phyloP scores from a whole-genome alignment of 2,113 vertebrate species.

The Caracal caracal region DNA sequence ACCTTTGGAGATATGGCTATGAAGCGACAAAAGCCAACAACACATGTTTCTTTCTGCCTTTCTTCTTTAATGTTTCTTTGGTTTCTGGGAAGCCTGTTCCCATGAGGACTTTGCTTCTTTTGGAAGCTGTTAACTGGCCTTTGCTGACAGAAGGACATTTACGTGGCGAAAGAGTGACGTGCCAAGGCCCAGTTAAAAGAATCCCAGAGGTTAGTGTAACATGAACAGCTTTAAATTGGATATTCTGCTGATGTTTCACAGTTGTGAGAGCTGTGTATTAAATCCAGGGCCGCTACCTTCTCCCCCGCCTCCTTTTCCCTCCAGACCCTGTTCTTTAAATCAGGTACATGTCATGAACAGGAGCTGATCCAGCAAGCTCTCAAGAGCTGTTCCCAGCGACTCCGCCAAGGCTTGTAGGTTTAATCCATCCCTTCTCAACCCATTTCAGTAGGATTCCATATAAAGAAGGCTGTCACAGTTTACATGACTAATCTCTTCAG shows the following conservation, averaged over 20 bases:
- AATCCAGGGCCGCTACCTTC: not conserved
- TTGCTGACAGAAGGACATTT: slow-evolving; percentile 79
- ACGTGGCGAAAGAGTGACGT: slow-evolving; percentile 65
- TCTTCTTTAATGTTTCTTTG: slow-evolving; percentile 66
- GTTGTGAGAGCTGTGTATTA: slow-evolving; percentile 54
- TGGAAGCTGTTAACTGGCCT: slow-evolving; percentile 74
- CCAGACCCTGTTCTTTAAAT: slow-evolving; percentile 45
- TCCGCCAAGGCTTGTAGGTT: not conserved
- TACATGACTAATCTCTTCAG: not conserved
- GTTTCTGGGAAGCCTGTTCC: slow-evolving; percentile 70
- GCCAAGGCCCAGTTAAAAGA: slow-evolving; percentile 70
- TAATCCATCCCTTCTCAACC: not conserved
- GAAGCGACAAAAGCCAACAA: slow-evolving; percentile 71
- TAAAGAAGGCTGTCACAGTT: not conserved
- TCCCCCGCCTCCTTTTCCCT: not conserved
- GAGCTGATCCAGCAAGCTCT: not conserved
- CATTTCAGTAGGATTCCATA: not conserved
- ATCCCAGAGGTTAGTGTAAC: slow-evolving; percentile 74
- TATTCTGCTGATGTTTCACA: slow-evolving; percentile 65
- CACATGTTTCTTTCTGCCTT: slow-evolving; percentile 59
- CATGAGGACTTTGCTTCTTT: slow-evolving; percentile 61
- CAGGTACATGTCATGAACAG: not conserved
- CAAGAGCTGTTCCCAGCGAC: not conserved
- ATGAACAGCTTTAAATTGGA: slow-evolving; percentile 69
- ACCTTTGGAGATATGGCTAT: slow-evolving; percentile 40